These are phyloP conservation scores for Bruchidius siliquastri DNA, from an alignment of 2,888 invertebrate species.

Conservation along the genomic window DNA sequence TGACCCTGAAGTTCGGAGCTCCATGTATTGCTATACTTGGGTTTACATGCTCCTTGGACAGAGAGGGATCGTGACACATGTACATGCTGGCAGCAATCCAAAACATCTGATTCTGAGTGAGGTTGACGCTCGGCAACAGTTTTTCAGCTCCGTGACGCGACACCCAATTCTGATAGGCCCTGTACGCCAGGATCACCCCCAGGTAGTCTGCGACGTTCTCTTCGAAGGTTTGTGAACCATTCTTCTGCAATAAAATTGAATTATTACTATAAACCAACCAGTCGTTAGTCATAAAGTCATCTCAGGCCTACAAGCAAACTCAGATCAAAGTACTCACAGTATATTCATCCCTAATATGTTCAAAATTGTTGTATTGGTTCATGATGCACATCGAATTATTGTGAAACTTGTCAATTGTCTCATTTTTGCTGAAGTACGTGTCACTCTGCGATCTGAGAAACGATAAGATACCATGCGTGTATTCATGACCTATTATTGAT, in stretches of 20 bases:
- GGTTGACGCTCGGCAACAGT: slow-evolving; percentile 60
- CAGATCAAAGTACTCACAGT: slow-evolving; percentile 24
- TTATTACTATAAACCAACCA: no score
- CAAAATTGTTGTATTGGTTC: slow-evolving; percentile 26
- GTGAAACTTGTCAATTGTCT: slow-evolving; percentile 18
- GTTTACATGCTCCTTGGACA: slow-evolving; percentile 16
- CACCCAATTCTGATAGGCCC: slow-evolving; percentile 71
- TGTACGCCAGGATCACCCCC: slow-evolving; percentile 81
- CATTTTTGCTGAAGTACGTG: slow-evolving; percentile 6
- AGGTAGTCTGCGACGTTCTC: slow-evolving; percentile 92
- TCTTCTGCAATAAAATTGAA: slow-evolving; percentile 56
- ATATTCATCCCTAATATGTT: slow-evolving; percentile 7
- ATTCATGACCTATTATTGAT: slow-evolving; percentile 37
- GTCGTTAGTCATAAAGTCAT: no score
- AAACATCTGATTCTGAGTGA: slow-evolving; percentile 55
- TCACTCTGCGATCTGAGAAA: background rate
- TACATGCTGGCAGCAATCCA: slow-evolving; percentile 41
- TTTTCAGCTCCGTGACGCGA: slow-evolving; percentile 59
- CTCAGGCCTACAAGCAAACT: no score
- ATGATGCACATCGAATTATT: slow-evolving; percentile 25
- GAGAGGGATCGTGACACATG: slow-evolving; percentile 26
- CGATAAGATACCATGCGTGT: slow-evolving; percentile 27
- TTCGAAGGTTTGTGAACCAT: slow-evolving; percentile 74
- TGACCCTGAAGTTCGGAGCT: slow-evolving; percentile 24
- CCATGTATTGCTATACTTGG: slow-evolving; percentile 14